Base-by-base conservation (phyloP, 2,113 vertebrate species). In the Misgurnus mizolepis region DNA sequence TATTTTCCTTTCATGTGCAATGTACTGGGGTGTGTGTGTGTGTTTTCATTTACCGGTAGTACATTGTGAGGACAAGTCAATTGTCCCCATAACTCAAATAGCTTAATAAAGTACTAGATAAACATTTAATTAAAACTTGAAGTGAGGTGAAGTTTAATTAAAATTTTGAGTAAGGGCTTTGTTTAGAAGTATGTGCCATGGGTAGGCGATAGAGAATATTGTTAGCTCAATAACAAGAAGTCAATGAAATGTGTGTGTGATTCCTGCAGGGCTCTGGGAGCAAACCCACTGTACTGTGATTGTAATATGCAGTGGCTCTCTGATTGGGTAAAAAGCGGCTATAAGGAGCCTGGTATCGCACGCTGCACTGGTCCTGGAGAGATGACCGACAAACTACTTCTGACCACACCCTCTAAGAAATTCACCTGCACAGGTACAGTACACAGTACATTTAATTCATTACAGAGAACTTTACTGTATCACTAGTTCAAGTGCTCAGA, bases 261-360 rank as follows among this genome's bases (percentile, higher is more conserved):
- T 17, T 82, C 72, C 80, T 87, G 61, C 90, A 99, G 98, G 61
- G 98, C 98, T 70, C 96, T 99, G 76, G 97, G 98, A 34, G 97
- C 98, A 85, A 99, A 99, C 88, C 98, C 97, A 67, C 93, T 99
- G 82, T 92, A 98, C 86, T 99, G 98, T 85, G 97, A 99, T 87
- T 99, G 98, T 86, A 95, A 97, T 90, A 95, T 99, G 96, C 96
- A 98, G 89, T 99, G 98, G 98, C 87, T 99, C 1, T 99, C 98
- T 3, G 97, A 99, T 83, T 98, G 97, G 98, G 97, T 99, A 27
- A 99, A 99, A 89, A 98, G 96, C 0, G 97, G 97, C 62, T 99
- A 99, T 87, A 99, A 98, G 86, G 98, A 99, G 81, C 98, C 98
- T 0, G 98, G 98, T 67, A 99, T 99, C 40, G 98, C 98, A 53